Evolutionary conservation across 2,888 invertebrate species (phyloP), one percentile per base, ranked within the genome.

Genomic region (Drosophila recens): DNA sequence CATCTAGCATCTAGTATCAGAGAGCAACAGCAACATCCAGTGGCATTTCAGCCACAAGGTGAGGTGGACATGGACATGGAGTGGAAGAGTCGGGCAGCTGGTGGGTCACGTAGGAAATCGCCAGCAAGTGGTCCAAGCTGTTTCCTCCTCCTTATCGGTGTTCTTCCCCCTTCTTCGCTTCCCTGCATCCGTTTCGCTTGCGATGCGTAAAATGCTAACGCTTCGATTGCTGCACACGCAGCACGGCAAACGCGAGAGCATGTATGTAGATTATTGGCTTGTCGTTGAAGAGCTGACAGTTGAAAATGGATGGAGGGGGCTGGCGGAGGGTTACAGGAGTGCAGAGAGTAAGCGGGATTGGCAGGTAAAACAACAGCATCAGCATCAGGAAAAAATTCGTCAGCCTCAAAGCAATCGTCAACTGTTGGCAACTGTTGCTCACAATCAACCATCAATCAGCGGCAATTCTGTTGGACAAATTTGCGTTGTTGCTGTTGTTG

Each of bases 201-300:
- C 65, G 69, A 65, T 56, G 73, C 69, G 58, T 76, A 65, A 71
- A 71, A 70, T 71, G 61, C 62, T 48, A 63, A 67, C 67, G 74
- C 51, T 58, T 57, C 65, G 66, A 58, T 68, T 46, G 71, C 64
- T 52, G 63, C 63, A 46, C 36, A 43, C 15, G 42, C 49, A 20
- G 15, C 43, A 48, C 23, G 13, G 59, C 10, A 42, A 42, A 49
- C 51, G 43, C 34, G 9, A 17, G 3, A 36, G 23, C 38, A 15
- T 42, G 56, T 43, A 15, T 42, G 56, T 43, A 33, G 43, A 30
- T 43, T 30, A 20, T 33, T 64, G 10, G 30, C 38, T 13, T 33
- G 3, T 10, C 30, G 23, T 5, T 3, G 30, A 30, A 30, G 30
- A 30, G 30, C 30, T 30, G 30, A 8, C 30, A 8, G 30, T 8